phyloP scores from a whole-genome alignment of 2,797 vertebrate genomes.

The Falco berigora region DNA sequence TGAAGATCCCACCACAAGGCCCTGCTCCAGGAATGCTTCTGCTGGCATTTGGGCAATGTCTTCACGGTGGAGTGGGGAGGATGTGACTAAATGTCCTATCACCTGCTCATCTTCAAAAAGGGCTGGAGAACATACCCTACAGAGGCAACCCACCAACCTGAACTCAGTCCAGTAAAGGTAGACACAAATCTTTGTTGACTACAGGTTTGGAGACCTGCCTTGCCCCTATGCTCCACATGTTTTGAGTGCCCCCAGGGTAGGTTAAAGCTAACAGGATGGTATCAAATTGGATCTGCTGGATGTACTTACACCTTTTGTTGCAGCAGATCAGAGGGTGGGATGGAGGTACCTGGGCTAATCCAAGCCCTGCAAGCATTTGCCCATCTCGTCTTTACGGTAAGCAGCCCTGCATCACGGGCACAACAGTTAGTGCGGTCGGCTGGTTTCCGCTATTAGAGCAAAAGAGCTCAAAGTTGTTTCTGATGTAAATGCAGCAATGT shows the following conservation, averaged over 20 bases:
- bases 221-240: accelerated
- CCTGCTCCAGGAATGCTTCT: neutral
- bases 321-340: neutral
- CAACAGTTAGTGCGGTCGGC: neutral
- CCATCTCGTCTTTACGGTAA: neutral
- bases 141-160: neutral
- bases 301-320: neutral
- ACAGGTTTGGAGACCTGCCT: neutral
- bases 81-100: neutral
- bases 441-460: neutral
- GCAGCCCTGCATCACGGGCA: neutral
- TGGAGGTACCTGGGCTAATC: neutral
- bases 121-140: neutral
- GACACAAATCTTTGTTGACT: neutral
- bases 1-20: neutral
- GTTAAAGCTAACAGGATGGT: neutral
- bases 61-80: neutral
- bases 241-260: neutral
- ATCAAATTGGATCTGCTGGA: neutral
- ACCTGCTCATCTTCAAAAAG: neutral
- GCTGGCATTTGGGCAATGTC: neutral
- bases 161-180: neutral
- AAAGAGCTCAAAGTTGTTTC: neutral
- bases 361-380: neutral
- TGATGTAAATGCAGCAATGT: neutral